Base-by-base conservation (phyloP, 2,113 vertebrate species). In the Fukomys damarensis region DNA sequence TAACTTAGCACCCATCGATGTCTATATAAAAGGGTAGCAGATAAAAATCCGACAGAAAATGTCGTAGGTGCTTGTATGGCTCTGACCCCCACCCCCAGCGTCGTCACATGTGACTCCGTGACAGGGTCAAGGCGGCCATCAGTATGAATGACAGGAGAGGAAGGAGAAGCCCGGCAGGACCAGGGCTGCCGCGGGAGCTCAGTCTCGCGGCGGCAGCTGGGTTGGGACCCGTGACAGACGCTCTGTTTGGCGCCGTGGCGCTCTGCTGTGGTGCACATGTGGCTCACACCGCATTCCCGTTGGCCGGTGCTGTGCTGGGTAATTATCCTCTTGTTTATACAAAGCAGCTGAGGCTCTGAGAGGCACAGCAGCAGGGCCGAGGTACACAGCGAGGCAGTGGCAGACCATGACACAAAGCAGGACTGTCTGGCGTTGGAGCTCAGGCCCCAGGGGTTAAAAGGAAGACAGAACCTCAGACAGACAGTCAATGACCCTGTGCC, bases 191-290 rank as follows among this genome's bases (percentile, higher is more conserved):
- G 16, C 30, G 32, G 49, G 12, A 7, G 30, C 19, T 28, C 30
- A 24, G 26, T 26, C 30, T 2, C 7, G 2, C 19, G 41, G 77
- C 65, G 61, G 52, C 5, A 7, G 22, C 59, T 56, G 46, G 65
- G 56, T 22, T 7, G 3, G n/a, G 41, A 80, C 46, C 56, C n/a
- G 76, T 11, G 58, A 7, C 66, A 54, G 35, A 19, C 20, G 16
- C 35, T 58, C 30, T 26, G 7, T n/a, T 49, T 46, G 59, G 43
- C 0, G 0, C 46, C n/a, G 8, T 0, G 0, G 63, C 28, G n/a
- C 79, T 26, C 8, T 52, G 76, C 38, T 30, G 17, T 20, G 49
- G 30, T 11, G 28, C 1, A 59, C 13, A 12, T 0, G 16, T 46
- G 82, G 9, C 63, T 54, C 59, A 54, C 11, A 10, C 58, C 54